Evolutionary conservation across 2,113 vertebrate species (phyloP).

Genomic region (Montifringilla adamsi): DNA sequence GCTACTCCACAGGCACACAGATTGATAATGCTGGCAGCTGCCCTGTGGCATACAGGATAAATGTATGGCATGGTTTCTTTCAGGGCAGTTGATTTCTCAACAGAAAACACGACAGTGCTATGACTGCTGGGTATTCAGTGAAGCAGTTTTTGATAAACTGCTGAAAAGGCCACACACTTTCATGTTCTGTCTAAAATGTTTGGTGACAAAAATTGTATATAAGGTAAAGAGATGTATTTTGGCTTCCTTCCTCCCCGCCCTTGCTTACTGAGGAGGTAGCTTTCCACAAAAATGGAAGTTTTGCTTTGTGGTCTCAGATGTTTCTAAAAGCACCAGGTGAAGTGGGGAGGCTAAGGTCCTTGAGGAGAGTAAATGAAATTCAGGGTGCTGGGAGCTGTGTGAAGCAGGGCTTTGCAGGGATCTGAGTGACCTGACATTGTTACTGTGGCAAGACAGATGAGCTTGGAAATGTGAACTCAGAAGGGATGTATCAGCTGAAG

Average conservation of each 20-base stretch:
- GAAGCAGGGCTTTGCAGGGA: not conserved
- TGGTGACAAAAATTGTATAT: not conserved
- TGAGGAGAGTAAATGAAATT: not conserved
- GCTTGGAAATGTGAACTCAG: not conserved
- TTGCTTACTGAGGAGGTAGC: not conserved
- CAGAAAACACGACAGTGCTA: not conserved
- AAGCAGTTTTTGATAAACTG: not conserved
- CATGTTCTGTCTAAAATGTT: not conserved
- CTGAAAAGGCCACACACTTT: not conserved
- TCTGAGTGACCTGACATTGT: not conserved
- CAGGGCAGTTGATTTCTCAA: not conserved
- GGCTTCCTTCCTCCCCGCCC: fast-evolving
- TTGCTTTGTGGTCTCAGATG: not conserved
- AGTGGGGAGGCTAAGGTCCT: not conserved
- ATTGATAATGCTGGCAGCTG: not conserved
- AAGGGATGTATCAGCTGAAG: not conserved
- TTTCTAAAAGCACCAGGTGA: not conserved
- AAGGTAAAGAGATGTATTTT: not conserved
- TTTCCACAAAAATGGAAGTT: not conserved
- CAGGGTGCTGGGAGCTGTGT: not conserved
- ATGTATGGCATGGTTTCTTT: not conserved
- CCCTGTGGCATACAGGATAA: not conserved
- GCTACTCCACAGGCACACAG: not conserved
- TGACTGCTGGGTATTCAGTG: not conserved
- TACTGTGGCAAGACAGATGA: not conserved